A percentile compares a stretch with the other conserved stretches of the same genome.
Evolutionary conservation across 2,113 vertebrate species (phyloP).

Genomic region (Struthidea cinerea): DNA sequence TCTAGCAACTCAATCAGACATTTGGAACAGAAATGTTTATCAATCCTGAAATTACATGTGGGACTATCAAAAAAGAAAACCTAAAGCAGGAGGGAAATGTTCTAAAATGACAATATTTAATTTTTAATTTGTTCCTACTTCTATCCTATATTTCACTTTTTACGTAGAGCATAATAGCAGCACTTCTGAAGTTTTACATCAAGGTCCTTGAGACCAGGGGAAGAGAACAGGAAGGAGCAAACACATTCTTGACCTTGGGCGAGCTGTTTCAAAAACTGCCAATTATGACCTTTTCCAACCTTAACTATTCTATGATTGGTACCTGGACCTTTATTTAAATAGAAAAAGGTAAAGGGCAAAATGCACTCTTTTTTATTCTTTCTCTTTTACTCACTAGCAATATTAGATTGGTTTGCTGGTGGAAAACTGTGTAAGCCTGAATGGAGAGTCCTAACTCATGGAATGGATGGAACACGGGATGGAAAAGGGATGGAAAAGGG

Average conservation of each 20-base stretch:
- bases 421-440: not conserved
- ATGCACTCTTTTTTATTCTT: not conserved
- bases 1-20: not conserved
- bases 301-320: rapidly evolving
- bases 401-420: not conserved
- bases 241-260: not conserved
- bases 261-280: not conserved
- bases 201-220: not conserved
- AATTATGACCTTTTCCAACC: not conserved
- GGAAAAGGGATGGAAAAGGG: not conserved
- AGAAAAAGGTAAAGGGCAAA: not conserved
- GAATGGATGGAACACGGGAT: not conserved
- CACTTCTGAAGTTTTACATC: not conserved
- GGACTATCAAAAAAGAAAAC: not conserved
- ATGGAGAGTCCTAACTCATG: not conserved
- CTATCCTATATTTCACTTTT: not conserved
- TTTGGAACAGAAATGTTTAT: not conserved
- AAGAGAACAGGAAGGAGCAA: not conserved
- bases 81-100: not conserved
- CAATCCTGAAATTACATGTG: not conserved
- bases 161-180: not conserved
- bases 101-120: not conserved
- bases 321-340: not conserved
- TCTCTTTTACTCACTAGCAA: not conserved
- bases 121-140: not conserved